Evolutionary conservation across 1,140 invertebrate genomes (phyloP).

Genomic region (Drosophila varians): DNA sequence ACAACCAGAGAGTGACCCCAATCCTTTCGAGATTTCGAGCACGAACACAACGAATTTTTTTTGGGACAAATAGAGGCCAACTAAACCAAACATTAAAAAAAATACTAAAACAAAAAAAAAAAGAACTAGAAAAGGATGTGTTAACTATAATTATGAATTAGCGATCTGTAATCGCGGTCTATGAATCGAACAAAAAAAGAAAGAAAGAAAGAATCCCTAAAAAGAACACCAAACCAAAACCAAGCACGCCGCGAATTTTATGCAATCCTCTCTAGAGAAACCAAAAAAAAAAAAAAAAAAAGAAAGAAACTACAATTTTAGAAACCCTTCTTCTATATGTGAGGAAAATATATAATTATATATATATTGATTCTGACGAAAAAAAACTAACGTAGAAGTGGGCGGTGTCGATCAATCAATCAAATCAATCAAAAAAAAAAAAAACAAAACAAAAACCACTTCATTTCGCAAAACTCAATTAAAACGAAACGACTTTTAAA

Average conservation of each 20-base stretch:
- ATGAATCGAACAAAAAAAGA: background rate
- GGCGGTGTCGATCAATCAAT: conserved; percentile 29
- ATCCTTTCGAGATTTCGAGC: too few relatives aligned
- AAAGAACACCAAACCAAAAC: conserved; percentile 6
- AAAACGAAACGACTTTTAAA: conserved; percentile 77
- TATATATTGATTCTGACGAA: background rate
- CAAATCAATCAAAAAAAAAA: conserved; percentile 31
- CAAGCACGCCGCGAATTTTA: conserved; percentile 28
- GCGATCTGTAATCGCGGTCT: conserved; percentile 4
- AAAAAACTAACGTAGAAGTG: too few relatives aligned
- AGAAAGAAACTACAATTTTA: background rate
- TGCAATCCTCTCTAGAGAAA: conserved; percentile 12
- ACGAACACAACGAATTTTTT: conserved; percentile 56
- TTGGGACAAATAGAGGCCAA: conserved; percentile 30
- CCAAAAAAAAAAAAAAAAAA: conserved; percentile 10
- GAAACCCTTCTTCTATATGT: conserved; percentile 19
- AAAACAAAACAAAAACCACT: background rate
- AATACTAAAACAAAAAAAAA: too few relatives aligned
- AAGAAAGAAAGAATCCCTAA: conserved; percentile 23
- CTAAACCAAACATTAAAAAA: background rate
- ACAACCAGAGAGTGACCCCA: too few relatives aligned
- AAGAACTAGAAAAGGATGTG: conserved; percentile 17
- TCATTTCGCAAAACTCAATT: conserved; percentile 56
- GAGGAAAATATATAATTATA: background rate
- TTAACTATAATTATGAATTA: conserved; percentile 17